These are phyloP conservation scores for Episyrphus balteatus DNA, from an alignment of 1,140 invertebrate genomes.

Conservation along the genomic window DNA sequence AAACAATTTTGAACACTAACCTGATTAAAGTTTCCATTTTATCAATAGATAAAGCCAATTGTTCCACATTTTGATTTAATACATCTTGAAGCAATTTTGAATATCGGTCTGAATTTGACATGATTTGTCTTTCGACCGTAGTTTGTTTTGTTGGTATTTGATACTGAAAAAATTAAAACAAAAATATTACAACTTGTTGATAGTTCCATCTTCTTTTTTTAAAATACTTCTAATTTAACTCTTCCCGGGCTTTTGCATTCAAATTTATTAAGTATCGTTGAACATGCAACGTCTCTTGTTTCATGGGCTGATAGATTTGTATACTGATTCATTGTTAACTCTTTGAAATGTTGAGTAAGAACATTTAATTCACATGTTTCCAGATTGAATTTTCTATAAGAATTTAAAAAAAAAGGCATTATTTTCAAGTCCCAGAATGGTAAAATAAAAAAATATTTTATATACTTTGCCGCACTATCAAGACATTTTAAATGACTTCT, in stretches of 20 bases:
- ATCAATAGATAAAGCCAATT: conserved; percentile 18
- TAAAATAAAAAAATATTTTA: background rate
- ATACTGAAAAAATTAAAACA: background rate
- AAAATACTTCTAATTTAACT: background rate
- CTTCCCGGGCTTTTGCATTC: background rate
- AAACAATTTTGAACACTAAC: no score
- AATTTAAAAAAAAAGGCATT: background rate
- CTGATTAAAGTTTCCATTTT: conserved; percentile 12
- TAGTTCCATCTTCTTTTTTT: background rate
- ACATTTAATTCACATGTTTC: conserved; percentile 52
- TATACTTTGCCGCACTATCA: conserved; percentile 25
- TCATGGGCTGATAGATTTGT: conserved; percentile 36
- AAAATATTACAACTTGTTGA: background rate
- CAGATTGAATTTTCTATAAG: conserved; percentile 36
- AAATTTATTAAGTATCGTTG: background rate
- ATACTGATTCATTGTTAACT: conserved; percentile 54
- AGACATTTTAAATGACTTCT: conserved; percentile 14
- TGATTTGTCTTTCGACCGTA: no score
- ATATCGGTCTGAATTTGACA: conserved; percentile 11
- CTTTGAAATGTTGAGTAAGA: conserved; percentile 54
- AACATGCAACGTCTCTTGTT: background rate
- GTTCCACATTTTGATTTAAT: conserved; percentile 20
- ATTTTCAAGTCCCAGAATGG: background rate
- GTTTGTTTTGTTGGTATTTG: background rate
- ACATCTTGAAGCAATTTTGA: conserved; percentile 26